These are phyloP conservation scores for Hyposoter dolosus DNA, from an alignment of 2,888 invertebrate genomes.

Conservation along the genomic window DNA sequence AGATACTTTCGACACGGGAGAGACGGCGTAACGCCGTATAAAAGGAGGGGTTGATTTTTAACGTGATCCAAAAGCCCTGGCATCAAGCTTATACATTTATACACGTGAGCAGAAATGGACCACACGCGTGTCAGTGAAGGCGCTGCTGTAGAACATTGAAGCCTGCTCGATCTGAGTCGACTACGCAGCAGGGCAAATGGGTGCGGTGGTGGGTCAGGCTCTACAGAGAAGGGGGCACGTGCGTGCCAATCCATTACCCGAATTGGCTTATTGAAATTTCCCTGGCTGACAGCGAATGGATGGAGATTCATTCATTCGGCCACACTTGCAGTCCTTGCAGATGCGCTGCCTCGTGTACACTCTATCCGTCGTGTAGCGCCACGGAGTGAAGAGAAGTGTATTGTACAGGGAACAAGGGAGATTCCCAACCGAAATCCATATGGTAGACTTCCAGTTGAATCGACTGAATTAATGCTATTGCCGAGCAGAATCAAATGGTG, in stretches of 20 bases:
- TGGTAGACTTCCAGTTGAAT: conserved; percentile 58
- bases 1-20: conserved; percentile 59
- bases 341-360: conserved; percentile 67
- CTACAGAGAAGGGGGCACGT: conserved; percentile 65
- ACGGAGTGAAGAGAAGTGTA: conserved; percentile 5
- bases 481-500: conserved; percentile 23
- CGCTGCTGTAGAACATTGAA: conserved; percentile 41
- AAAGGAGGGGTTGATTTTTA: conserved; percentile 23
- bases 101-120: conserved; percentile 43
- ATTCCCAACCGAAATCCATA: conserved; percentile 59
- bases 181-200: conserved; percentile 18
- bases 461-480: conserved; percentile 15
- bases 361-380: conserved; percentile 4
- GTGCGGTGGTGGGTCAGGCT: conserved; percentile 7
- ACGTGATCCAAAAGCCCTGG: conserved; percentile 20
- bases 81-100: neutral
- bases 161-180: conserved; percentile 59
- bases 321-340: conserved; percentile 78
- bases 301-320: conserved; percentile 82
- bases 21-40: neutral
- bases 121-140: conserved; percentile 60
- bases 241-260: conserved; percentile 83
- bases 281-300: conserved; percentile 81
- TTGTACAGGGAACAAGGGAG: conserved; percentile 12
- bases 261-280: conserved; percentile 85